These are phyloP conservation scores for Heterotis niloticus DNA, from an alignment of 2,113 vertebrate genomes.

Conservation along the genomic window DNA sequence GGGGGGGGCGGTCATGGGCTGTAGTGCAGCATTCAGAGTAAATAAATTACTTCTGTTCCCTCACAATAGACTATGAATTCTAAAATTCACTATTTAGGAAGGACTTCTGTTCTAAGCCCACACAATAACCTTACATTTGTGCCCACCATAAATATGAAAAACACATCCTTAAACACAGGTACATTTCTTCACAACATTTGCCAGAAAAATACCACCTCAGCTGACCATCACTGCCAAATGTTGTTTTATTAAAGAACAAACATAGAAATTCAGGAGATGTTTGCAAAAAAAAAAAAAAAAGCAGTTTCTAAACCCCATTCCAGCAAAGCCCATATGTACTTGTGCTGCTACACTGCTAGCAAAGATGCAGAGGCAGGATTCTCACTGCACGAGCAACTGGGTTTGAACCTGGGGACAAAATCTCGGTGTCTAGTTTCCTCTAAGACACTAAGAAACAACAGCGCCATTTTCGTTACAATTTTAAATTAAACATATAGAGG, in stretches of 20 bases:
- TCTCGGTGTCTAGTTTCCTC: slow-evolving; percentile 60
- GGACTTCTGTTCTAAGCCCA: too few species aligned
- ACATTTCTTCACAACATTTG: background rate
- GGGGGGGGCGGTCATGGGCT: background rate
- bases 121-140: too few species aligned
- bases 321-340: background rate
- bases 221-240: background rate
- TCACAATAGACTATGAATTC: background rate
- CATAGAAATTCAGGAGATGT: too few species aligned
- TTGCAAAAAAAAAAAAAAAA: too few species aligned
- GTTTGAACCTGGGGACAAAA: slow-evolving; percentile 61
- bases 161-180: background rate
- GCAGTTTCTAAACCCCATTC: slow-evolving; percentile 1
- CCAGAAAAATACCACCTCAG: too few species aligned
- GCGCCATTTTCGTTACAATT: slow-evolving; percentile 46
- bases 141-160: background rate
- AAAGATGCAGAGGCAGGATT: slow-evolving; percentile 50
- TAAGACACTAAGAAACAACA: slow-evolving; percentile 18
- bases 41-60: background rate
- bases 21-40: background rate
- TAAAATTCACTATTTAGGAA: background rate
- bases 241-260: too few species aligned
- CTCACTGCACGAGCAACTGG: slow-evolving; percentile 48
- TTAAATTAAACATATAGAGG: slow-evolving; percentile 63
- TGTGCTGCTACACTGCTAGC: slow-evolving; percentile 6